Percentiles rank a stretch among this genome's conserved stretches.
phyloP scores from a whole-genome alignment of 2,888 invertebrate species.

The Cancer borealis region DNA sequence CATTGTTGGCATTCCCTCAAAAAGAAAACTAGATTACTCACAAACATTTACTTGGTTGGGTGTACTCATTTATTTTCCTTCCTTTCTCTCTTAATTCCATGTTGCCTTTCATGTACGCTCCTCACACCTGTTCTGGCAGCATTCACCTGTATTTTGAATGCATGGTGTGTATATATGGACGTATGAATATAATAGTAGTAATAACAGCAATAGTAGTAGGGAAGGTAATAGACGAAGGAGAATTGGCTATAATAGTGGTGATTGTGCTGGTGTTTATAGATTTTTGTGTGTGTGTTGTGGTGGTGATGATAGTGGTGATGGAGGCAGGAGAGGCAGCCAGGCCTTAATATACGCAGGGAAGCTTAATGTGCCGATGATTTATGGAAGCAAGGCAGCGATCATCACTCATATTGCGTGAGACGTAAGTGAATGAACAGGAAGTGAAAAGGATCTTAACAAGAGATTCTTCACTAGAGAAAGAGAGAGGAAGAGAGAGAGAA shows the following conservation, averaged over 20 bases:
- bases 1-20: neutral
- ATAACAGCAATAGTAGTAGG: neutral
- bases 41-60: neutral
- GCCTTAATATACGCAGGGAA: conserved; percentile 41
- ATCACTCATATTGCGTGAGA: conserved; percentile 58
- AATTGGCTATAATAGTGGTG: neutral
- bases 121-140: neutral
- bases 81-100: neutral
- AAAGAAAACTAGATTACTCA: neutral
- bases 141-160: neutral
- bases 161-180: neutral
- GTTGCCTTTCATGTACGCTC: neutral
- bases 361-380: conserved; percentile 57
- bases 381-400: conserved; percentile 45
- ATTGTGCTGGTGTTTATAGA: neutral
- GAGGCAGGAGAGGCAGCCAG: conserved; percentile 2
- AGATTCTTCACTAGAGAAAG: neutral
- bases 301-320: conserved; percentile 29
- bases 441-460: conserved; percentile 37
- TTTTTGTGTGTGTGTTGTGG: conserved; percentile 42
- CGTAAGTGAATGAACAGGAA: conserved; percentile 56
- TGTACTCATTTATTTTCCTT: neutral
- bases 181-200: neutral
- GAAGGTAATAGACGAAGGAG: neutral
- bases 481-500: neutral